Evolutionary conservation across 2,888 invertebrate genomes (phyloP), one percentile per base, ranked within the genome.

Genomic region (Anthophora plumipes): DNA sequence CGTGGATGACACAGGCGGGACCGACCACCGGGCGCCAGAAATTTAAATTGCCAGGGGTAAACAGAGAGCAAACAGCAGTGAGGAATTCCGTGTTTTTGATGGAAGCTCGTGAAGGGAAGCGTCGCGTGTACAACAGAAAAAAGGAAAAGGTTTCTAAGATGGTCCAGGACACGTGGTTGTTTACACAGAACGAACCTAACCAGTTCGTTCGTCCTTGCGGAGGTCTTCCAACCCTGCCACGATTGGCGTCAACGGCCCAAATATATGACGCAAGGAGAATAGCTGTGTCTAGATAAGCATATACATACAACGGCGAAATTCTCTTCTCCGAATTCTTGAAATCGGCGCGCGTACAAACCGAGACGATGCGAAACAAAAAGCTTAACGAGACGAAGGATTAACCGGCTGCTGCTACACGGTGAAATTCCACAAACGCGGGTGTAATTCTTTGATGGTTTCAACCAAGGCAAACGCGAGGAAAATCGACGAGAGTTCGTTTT

Each of bases 211-310:
- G 91, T 90, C 91, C 91, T 92, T 92, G 91, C 85, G 89, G 31
- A 92, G 92, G 91, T 92, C 90, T 88, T 90, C 90, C 88, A 91
- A 90, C 91, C 64, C 81, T 63, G 25, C 50, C 57, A 57, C 68
- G 64, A 68, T 57, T 46, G 84, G 87, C 89, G 92, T 92, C 91
- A 92, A 92, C 86, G 90, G 83, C 91, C 89, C 87, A 86, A 90
- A 91, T 90, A 90, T 91, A 89, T 91, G 90, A 92, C 92, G 91
- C 91, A 92, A 91, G 91, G 75, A n/a, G n/a, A 72, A 82, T 79
- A 71, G 81, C 50, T 55, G 52, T 22, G 41, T 68, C 22, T 68
- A 68, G 55, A 68, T 60, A 60, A 60, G 43, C 52, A 3, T n/a
- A 3, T 37, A 8, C 14, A 14, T 20, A 22, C 14, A 54, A 6